phyloP scores from a whole-genome alignment of 1,140 invertebrate genomes.

The Sinonovacula constricta region DNA sequence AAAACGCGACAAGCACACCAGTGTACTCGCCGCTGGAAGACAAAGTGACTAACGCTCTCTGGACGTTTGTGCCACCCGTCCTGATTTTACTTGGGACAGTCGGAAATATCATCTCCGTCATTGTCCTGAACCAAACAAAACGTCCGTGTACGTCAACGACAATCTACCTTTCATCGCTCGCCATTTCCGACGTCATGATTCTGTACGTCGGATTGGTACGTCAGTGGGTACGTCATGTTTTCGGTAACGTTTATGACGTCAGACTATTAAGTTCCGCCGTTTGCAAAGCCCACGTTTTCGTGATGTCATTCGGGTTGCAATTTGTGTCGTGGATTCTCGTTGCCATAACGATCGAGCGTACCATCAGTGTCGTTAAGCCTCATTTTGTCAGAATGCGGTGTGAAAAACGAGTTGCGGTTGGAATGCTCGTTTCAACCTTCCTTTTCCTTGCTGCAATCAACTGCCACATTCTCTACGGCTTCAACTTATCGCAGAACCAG shows the following conservation, averaged over 20 bases:
- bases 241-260: constrained; percentile 56
- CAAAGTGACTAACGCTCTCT: too few species aligned
- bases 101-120: constrained; percentile 54
- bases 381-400: constrained; percentile 45
- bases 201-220: constrained; percentile 58
- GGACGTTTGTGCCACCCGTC: constrained; percentile 31
- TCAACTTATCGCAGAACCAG: neutral
- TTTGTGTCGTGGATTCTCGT: constrained; percentile 66
- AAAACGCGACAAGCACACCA: too few species aligned
- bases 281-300: constrained; percentile 58
- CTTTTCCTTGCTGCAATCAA: constrained; percentile 9
- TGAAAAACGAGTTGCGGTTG: neutral
- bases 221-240: constrained; percentile 52
- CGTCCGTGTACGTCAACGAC: constrained; percentile 32
- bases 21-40: too few species aligned
- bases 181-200: constrained; percentile 54
- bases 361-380: constrained; percentile 57
- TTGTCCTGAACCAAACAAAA: constrained; percentile 25
- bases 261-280: constrained; percentile 25
- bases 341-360: constrained; percentile 60
- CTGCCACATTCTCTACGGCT: constrained; percentile 27
- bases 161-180: constrained; percentile 53
- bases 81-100: constrained; percentile 56
- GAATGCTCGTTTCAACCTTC: neutral
- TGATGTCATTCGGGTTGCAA: constrained; percentile 47